phyloP scores from a whole-genome alignment of 2,888 invertebrate genomes.

The Chrysina gloriosa region DNA sequence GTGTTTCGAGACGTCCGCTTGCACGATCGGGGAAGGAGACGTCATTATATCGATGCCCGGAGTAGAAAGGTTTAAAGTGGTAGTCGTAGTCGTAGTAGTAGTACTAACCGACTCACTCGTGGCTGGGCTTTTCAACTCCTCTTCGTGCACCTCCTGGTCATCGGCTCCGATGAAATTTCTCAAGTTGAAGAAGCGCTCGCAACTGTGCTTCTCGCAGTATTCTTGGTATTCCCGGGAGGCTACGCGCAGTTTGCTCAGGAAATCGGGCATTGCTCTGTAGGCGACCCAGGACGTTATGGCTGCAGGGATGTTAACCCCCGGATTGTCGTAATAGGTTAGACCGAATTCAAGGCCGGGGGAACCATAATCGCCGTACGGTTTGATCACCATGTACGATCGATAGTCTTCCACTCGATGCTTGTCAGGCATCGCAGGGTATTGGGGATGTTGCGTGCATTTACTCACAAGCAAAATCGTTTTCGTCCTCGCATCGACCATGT shows the following conservation, averaged over 20 bases:
- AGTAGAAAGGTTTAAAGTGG: conserved; percentile 15
- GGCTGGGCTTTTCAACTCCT: no score
- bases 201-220: conserved; percentile 62
- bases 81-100: neutral
- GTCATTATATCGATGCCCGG: conserved; percentile 49
- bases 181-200: conserved; percentile 40
- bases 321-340: conserved; percentile 89
- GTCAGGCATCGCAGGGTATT: conserved; percentile 74
- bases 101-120: no score
- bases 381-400: conserved; percentile 89
- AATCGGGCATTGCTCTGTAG: conserved; percentile 81
- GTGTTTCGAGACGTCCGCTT: conserved; percentile 53
- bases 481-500: conserved; percentile 69
- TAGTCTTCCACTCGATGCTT: conserved; percentile 83
- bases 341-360: conserved; percentile 83
- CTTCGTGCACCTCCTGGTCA: conserved; percentile 16
- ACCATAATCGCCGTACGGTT: conserved; percentile 72
- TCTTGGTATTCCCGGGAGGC: conserved; percentile 75
- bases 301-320: conserved; percentile 81
- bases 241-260: conserved; percentile 74
- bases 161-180: conserved; percentile 12
- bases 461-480: conserved; percentile 75
- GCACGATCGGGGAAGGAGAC: conserved; percentile 53
- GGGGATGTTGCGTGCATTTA: conserved; percentile 76
- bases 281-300: conserved; percentile 81